phyloP scores from a whole-genome alignment of 2,888 invertebrate genomes.

The Portevinia maculata region DNA sequence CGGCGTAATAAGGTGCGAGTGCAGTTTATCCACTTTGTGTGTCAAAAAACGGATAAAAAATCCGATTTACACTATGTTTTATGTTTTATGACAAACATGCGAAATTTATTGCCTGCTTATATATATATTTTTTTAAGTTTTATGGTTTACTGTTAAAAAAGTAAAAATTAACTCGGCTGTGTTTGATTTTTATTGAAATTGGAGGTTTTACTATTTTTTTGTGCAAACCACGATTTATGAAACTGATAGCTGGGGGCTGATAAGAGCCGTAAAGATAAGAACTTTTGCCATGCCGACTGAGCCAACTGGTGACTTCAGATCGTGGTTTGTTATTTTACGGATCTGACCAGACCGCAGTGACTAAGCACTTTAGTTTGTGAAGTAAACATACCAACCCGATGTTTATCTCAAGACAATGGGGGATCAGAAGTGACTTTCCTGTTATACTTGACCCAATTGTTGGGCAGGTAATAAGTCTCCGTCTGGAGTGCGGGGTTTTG shows the following conservation, averaged over 20 bases:
- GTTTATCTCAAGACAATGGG: conserved; percentile 56
- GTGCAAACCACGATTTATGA: conserved; percentile 42
- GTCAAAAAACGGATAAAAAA: conserved; percentile 55
- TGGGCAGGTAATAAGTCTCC: conserved; percentile 18
- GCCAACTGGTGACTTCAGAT: conserved; percentile 28
- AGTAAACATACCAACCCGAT: conserved; percentile 20
- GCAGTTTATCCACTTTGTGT: conserved; percentile 64
- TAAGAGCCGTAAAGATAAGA: conserved; percentile 51
- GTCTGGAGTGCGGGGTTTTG: neutral
- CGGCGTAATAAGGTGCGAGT: conserved; percentile 69
- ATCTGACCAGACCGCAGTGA: conserved; percentile 29
- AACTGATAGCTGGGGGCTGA: conserved; percentile 55
- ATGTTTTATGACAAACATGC: conserved; percentile 67
- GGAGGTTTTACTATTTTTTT: conserved; percentile 7
- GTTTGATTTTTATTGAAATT: conserved; percentile 66
- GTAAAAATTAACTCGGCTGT: conserved; percentile 41
- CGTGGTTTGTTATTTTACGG: conserved; percentile 36
- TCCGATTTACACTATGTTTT: conserved; percentile 69
- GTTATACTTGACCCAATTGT: conserved; percentile 66
- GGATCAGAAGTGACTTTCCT: conserved; percentile 44
- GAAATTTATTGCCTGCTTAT: conserved; percentile 61
- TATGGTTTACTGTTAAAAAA: conserved; percentile 26
- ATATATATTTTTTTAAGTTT: conserved; percentile 18
- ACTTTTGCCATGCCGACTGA: neutral
- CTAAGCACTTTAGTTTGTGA: conserved; percentile 49